Evolutionary conservation across 2,888 invertebrate genomes (phyloP), one percentile per base, ranked within the genome.

Genomic region (Hybos culiciformis): DNA sequence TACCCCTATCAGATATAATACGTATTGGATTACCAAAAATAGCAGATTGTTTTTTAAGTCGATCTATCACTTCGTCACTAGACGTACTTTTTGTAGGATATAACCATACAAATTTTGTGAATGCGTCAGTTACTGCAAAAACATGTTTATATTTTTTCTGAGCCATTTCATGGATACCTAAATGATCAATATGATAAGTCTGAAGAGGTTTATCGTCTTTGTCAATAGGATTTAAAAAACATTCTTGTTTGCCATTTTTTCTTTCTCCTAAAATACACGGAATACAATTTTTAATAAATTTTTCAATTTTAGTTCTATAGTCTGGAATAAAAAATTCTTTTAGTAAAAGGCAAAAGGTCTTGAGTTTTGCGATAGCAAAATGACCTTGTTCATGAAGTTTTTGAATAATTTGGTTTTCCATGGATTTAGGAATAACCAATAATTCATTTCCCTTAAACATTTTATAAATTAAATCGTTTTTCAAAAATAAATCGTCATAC

Each of bases 1-100:
- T 53, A 7, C 63, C 62, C 33, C 59, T 45, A 42, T 67, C 64
- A 1, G 56, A 54, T 5, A 66, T 56, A 7, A 63, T 49, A 5
- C 56, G 42, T 18, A 41, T 50, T 14, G 56, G 54, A 12, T 46
- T 43, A 3, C 46, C 9, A 47, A 49, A 48, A 4, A 43, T 15
- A 1, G 20, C 37, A 2, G 46, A 20, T 23, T 46, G 45, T 14
- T 20, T 44, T 23, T 38, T 37, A n/a, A 62, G 33, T 39, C 55
- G 54, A 1, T 53, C 33, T 11, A 63, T 3, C 0, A 54, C 55
- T 26, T 63, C 61, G 12, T 49, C 49, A 2, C 51, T 42, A 1
- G 53, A 48, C 2, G 52, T 53, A 8, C 48, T 49, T 42, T 56
- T 60, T 1, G 50, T 53, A 0, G 59, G 59, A 39, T 53, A 61